phyloP scores from a whole-genome alignment of 2,888 invertebrate genomes.

The Parnassius orleans region DNA sequence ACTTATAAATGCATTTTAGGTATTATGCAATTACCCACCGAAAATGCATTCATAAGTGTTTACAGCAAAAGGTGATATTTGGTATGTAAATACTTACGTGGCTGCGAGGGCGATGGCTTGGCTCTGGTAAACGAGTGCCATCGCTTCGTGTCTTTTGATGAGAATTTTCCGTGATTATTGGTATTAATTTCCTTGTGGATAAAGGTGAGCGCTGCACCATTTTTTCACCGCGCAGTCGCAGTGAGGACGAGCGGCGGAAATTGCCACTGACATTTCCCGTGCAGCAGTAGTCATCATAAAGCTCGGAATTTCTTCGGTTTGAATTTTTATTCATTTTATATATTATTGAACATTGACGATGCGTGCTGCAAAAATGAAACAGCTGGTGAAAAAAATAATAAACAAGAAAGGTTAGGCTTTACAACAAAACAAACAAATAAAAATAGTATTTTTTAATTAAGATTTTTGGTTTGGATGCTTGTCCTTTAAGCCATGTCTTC shows the following conservation, averaged over 20 bases:
- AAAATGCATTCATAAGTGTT: no score
- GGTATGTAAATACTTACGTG: slow-evolving; percentile 67
- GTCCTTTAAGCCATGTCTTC: no score
- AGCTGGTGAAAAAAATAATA: slow-evolving; percentile 47
- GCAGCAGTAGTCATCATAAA: slow-evolving; percentile 76
- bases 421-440: slow-evolving; percentile 28
- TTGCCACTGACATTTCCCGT: slow-evolving; percentile 75
- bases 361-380: slow-evolving; percentile 60
- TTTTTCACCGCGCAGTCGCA: slow-evolving; percentile 85
- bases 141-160: slow-evolving; percentile 72
- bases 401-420: slow-evolving; percentile 22
- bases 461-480: no score
- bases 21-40: no score
- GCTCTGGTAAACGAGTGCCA: slow-evolving; percentile 67
- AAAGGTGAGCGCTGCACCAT: slow-evolving; percentile 79
- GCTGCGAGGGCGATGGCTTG: slow-evolving; percentile 78
- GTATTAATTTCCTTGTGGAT: slow-evolving; percentile 77
- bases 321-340: slow-evolving; percentile 73
- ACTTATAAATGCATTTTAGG: no score
- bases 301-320: slow-evolving; percentile 65
- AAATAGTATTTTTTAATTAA: slow-evolving; percentile 30
- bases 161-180: slow-evolving; percentile 83
- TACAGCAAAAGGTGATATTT: no score
- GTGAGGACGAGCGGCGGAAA: slow-evolving; percentile 84
- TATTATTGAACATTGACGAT: slow-evolving; percentile 63